Conservation (phyloP, 1,140 invertebrate genomes). For the Aphidius gifuensis region DNA sequence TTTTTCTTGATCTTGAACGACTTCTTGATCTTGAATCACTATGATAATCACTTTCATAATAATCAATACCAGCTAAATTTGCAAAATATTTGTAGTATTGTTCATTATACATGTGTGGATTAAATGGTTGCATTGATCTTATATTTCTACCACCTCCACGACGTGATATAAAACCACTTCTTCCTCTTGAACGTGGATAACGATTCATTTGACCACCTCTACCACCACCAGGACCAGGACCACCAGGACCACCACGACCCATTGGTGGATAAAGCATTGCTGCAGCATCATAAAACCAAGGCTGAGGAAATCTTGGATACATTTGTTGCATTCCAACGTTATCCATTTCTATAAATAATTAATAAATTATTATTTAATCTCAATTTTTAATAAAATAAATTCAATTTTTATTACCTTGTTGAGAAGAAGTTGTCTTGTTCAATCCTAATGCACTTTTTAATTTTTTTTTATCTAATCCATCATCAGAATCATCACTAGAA, state of each 20-base stretch:
- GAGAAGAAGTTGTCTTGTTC: conserved; percentile 29
- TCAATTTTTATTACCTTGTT: conserved; percentile 31
- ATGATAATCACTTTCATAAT: conserved; percentile 41
- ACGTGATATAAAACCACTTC: conserved; percentile 30
- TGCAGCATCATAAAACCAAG: conserved; percentile 46
- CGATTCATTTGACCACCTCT: conserved; percentile 25
- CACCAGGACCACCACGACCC: conserved; percentile 24
- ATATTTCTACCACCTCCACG: conserved; percentile 27
- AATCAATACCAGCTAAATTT: conserved; percentile 45
- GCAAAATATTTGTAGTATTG: conserved; percentile 53
- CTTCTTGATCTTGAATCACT: conserved; percentile 48
- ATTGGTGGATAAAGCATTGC: conserved; percentile 41
- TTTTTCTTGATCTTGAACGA: conserved; percentile 29
- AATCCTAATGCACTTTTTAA: conserved; percentile 39
- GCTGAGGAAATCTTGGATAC: conserved; percentile 43
- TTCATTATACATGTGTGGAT: conserved; percentile 47
- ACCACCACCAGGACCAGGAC: too few species aligned
- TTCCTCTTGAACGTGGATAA: conserved; percentile 33
- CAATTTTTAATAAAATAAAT: conserved; percentile 3
- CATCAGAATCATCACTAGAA: conserved; percentile 31
- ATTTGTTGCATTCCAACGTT: conserved; percentile 32
- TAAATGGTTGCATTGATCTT: conserved; percentile 32
- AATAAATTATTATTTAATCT: conserved; percentile 1
- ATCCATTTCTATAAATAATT: conserved; percentile 24
- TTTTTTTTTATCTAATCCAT: conserved; percentile 40